A percentile compares a stretch with the other conserved stretches of the same genome.
These are phyloP conservation scores for Papilio aristodemus DNA, from an alignment of 1,140 invertebrate species.

Conservation along the genomic window DNA sequence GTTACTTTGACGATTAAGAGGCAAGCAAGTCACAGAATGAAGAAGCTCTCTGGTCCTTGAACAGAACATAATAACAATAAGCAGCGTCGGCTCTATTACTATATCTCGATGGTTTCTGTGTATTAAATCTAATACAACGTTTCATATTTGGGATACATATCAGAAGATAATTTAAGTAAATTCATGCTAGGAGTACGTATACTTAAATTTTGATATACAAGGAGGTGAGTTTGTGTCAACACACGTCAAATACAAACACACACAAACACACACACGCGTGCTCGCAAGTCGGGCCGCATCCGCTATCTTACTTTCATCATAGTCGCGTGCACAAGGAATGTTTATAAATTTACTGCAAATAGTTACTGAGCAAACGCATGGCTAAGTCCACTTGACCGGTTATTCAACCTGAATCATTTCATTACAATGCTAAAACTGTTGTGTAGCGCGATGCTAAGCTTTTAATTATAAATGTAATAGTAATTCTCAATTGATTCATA, in stretches of 20 bases:
- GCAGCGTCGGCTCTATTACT: too few species aligned
- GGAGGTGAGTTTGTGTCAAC: background rate
- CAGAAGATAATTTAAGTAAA: too few species aligned
- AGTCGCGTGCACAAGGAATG: background rate
- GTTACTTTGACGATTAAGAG: too few species aligned
- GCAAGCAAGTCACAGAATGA: too few species aligned
- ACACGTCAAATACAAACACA: background rate
- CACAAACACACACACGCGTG: slow-evolving; percentile 1
- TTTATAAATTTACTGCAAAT: slow-evolving; percentile 18
- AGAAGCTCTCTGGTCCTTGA: too few species aligned
- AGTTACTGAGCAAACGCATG: background rate
- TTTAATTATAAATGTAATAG: background rate
- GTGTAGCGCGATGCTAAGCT: background rate
- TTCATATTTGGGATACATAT: too few species aligned
- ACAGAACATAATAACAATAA: too few species aligned
- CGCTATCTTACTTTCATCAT: slow-evolving; percentile 28
- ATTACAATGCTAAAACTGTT: background rate
- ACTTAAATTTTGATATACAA: too few species aligned
- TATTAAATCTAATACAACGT: too few species aligned
- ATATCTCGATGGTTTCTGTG: too few species aligned
- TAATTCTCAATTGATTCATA: background rate
- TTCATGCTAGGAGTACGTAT: too few species aligned
- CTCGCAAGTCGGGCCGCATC: background rate
- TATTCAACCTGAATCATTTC: slow-evolving; percentile 27
- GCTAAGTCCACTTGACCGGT: slow-evolving; percentile 32